A percentile compares a stretch with the other conserved stretches of the same genome.
Conservation (phyloP, 2,888 invertebrate genomes). For the Hypercompe scribonia region DNA sequence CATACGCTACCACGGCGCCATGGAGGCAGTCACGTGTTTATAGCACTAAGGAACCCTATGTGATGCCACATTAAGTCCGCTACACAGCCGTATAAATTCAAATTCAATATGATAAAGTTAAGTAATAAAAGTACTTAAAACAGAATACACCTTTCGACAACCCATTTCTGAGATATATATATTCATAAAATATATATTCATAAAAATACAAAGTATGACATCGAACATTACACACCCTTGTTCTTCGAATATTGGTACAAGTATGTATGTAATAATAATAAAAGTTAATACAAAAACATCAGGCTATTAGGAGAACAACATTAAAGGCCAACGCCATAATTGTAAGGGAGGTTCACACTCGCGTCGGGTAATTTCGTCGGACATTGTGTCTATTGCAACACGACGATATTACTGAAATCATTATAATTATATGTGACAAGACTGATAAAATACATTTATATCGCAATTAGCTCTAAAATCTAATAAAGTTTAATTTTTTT, state of each 20-base stretch:
- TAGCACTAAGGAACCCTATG: neutral
- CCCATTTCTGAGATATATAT: slow-evolving; percentile 23
- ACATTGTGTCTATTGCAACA: slow-evolving; percentile 65
- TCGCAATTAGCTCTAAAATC: slow-evolving; percentile 1
- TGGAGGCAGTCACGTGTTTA: neutral
- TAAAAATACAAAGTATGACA: slow-evolving; percentile 36
- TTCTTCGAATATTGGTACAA: slow-evolving; percentile 43
- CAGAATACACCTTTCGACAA: slow-evolving; percentile 14
- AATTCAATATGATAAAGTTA: slow-evolving; percentile 8
- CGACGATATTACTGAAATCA: slow-evolving; percentile 63
- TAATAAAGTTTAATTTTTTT: slow-evolving; percentile 4
- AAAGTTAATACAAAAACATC: slow-evolving; percentile 66
- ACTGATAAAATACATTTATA: slow-evolving; percentile 28
- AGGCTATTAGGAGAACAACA: slow-evolving; percentile 55
- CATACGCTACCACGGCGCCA: too few relatives aligned
- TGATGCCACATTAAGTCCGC: neutral
- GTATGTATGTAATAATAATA: slow-evolving; percentile 52
- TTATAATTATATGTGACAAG: slow-evolving; percentile 59
- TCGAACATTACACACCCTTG: slow-evolving; percentile 31
- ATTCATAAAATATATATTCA: slow-evolving; percentile 7
- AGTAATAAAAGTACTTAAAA: slow-evolving; percentile 20
- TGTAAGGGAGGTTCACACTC: slow-evolving; percentile 57
- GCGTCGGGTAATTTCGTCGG: slow-evolving; percentile 62
- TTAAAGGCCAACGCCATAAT: slow-evolving; percentile 60
- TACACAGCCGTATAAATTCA: neutral